Evolutionary conservation across 1,140 invertebrate genomes (phyloP).

Genomic region (Plutomurus gul): DNA sequence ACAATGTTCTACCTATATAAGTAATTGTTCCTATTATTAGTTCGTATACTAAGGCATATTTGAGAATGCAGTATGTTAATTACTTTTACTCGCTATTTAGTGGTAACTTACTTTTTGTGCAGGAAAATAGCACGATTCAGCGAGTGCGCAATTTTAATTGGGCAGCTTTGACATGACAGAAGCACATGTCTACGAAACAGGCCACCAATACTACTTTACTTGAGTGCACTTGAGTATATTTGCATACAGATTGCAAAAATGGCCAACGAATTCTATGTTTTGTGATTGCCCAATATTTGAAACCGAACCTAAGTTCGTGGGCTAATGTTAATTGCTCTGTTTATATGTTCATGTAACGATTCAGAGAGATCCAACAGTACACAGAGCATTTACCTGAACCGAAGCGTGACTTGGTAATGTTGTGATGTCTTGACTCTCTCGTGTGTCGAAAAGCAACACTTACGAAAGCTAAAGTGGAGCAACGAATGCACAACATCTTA

Average conservation of each 20-base stretch:
- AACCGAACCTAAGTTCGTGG: neutral
- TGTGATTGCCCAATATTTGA: neutral
- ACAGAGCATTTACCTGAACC: neutral
- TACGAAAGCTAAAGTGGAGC: conserved; percentile 19
- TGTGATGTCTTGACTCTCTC: neutral
- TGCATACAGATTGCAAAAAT: no score
- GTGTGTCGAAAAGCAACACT: conserved; percentile 10
- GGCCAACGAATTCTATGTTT: no score
- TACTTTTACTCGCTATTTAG: no score
- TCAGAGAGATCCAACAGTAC: neutral
- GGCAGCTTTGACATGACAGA: no score
- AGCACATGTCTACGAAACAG: no score
- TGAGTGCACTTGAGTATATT: neutral
- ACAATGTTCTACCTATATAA: no score
- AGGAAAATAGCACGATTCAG: no score
- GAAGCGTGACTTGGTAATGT: neutral
- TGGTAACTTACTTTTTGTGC: no score
- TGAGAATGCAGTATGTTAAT: no score
- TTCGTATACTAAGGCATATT: no score
- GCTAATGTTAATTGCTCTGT: neutral
- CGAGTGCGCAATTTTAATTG: no score
- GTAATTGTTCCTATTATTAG: no score
- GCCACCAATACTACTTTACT: neutral
- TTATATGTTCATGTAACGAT: conserved; percentile 11
- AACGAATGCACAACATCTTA: neutral